A percentile compares a stretch with the other conserved stretches of the same genome.
Evolutionary conservation across 2,113 vertebrate species (phyloP).

Genomic region (Patagioenas fasciata): DNA sequence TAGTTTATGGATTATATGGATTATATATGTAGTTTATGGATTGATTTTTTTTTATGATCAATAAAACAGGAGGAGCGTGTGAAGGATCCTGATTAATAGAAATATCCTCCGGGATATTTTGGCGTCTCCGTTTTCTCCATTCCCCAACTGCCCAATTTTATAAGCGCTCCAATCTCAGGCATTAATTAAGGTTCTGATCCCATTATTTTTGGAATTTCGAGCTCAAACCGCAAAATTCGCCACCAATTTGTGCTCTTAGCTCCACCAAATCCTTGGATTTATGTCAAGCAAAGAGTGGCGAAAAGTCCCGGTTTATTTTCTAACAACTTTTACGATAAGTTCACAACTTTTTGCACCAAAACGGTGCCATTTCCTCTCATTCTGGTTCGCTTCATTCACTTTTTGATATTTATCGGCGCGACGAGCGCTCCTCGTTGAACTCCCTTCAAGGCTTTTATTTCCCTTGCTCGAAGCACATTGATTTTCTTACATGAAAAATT

Average conservation of each 20-base stretch:
- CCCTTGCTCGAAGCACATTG: neutral
- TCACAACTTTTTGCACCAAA: rapidly evolving
- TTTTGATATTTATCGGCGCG: neutral
- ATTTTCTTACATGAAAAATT: neutral
- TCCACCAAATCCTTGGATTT: neutral
- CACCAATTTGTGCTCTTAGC: neutral
- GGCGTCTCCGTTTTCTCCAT: neutral
- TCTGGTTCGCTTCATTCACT: neutral
- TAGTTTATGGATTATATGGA: neutral
- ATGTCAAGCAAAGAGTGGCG: too few species aligned
- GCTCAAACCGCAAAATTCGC: neutral
- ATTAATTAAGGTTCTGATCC: neutral
- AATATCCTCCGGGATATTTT: neutral
- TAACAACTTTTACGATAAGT: neutral
- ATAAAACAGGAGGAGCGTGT: neutral
- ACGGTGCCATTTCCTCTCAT: neutral
- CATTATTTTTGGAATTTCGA: too few species aligned
- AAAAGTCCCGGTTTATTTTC: neutral
- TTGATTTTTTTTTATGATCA: neutral
- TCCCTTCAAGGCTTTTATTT: neutral
- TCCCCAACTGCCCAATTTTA: neutral
- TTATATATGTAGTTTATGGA: neutral
- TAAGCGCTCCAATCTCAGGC: neutral
- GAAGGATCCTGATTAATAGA: neutral
- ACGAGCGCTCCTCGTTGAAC: neutral